A percentile compares a stretch with the other conserved stretches of the same genome.
These are phyloP conservation scores for Sthenelais limicola DNA, from an alignment of 2,888 invertebrate species.

Conservation along the genomic window DNA sequence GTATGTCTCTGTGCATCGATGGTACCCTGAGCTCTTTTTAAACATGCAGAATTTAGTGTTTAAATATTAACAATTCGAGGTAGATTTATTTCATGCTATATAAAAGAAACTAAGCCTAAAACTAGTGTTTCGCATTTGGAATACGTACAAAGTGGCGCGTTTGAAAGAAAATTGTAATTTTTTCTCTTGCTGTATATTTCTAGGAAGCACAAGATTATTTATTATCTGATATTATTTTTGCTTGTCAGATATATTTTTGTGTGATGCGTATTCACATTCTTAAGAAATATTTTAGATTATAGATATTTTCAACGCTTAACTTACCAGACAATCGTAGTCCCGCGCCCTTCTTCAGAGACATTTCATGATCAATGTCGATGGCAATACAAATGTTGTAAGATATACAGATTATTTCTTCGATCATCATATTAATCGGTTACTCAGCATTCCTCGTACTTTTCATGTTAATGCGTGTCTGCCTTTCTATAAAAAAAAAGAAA, in stretches of 20 bases:
- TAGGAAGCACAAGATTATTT: constrained; percentile 35
- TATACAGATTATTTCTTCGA: too few species aligned
- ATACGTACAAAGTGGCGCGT: constrained; percentile 6
- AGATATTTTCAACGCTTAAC: too few species aligned
- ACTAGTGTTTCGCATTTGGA: constrained; percentile 13
- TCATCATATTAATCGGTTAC: too few species aligned
- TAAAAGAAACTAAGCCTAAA: too few species aligned
- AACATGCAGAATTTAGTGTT: background rate
- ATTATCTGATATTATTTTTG: constrained; percentile 25
- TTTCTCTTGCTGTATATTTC: constrained; percentile 34
- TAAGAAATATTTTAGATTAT: too few species aligned
- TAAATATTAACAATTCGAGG: background rate
- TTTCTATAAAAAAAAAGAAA: too few species aligned
- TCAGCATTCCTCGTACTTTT: too few species aligned
- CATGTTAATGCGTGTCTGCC: too few species aligned
- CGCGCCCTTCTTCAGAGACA: too few species aligned
- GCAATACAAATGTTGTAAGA: too few species aligned
- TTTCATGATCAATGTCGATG: too few species aligned
- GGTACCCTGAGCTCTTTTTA: background rate
- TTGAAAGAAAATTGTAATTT: constrained; percentile 27
- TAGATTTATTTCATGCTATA: constrained; percentile 32
- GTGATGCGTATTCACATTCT: background rate
- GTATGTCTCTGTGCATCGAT: background rate
- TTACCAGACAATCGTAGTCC: too few species aligned
- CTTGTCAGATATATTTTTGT: constrained; percentile 8